These are phyloP conservation scores for Coranthus polyacanthus DNA, from an alignment of 2,797 vertebrate species.

Conservation along the genomic window DNA sequence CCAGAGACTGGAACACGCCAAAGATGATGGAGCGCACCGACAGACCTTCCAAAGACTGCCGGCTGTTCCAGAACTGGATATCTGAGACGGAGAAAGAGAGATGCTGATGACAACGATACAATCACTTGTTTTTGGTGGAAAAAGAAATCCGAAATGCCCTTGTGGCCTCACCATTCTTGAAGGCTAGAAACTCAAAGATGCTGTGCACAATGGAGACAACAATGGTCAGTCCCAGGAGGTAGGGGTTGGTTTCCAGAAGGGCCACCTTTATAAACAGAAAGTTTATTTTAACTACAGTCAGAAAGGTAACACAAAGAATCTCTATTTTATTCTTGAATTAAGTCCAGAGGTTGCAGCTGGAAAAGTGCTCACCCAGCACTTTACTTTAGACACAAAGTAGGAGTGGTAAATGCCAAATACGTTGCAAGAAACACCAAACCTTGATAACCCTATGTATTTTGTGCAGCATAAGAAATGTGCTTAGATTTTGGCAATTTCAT, in stretches of 20 bases:
- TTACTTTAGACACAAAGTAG: too few species aligned
- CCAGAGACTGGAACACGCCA: conserved; percentile 95
- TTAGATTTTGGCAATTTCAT: too few species aligned
- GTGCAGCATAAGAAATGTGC: too few species aligned
- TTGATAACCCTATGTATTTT: too few species aligned
- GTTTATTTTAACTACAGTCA: not conserved
- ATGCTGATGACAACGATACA: not conserved
- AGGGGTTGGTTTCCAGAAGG: conserved; percentile 95
- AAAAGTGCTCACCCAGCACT: not conserved
- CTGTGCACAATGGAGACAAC: conserved; percentile 96
- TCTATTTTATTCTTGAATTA: not conserved
- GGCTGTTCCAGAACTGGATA: conserved; percentile 99
- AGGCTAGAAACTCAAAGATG: conserved; percentile 96
- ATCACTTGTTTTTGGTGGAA: not conserved
- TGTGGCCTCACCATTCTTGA: conserved; percentile 91
- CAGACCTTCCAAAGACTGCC: conserved; percentile 95
- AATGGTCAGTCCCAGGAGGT: conserved; percentile 93
- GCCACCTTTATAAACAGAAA: conserved; percentile 86
- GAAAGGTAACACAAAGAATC: conserved; percentile 1
- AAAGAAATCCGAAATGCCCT: not conserved
- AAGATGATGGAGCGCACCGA: conserved; percentile 97
- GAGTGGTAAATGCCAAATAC: too few species aligned
- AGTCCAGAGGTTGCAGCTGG: not conserved
- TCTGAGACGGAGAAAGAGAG: conserved; percentile 79
- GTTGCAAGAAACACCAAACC: too few species aligned